These are phyloP conservation scores for Rhyacophila evoluta DNA, from an alignment of 2,888 invertebrate species.

Conservation along the genomic window DNA sequence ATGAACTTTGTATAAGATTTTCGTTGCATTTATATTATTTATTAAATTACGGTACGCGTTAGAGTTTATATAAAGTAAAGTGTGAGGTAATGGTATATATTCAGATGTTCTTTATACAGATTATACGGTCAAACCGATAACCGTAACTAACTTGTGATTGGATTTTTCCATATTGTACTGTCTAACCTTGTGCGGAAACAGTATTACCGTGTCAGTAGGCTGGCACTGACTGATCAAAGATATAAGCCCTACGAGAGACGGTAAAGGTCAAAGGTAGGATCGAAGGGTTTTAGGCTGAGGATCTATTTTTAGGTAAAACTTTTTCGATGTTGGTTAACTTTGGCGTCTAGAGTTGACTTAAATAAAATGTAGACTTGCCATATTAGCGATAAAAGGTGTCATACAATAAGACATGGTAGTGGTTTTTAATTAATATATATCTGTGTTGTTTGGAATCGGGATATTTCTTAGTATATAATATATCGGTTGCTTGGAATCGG, in stretches of 20 bases:
- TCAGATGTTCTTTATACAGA: no score
- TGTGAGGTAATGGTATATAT: no score
- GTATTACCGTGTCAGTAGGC: neutral
- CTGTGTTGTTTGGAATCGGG: no score
- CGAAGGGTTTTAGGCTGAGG: neutral
- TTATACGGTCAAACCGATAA: no score
- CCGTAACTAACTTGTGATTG: no score
- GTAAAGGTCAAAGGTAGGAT: constrained; percentile 2
- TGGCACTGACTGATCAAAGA: neutral
- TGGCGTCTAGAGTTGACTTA: neutral
- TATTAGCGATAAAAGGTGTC: neutral
- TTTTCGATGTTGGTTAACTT: neutral
- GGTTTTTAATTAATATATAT: no score
- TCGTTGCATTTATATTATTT: no score
- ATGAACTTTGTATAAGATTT: no score
- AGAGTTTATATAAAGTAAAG: no score
- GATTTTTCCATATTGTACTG: neutral
- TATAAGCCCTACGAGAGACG: neutral
- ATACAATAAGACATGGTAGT: neutral
- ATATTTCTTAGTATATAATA: no score
- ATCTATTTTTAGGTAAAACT: neutral
- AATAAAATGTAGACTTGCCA: neutral
- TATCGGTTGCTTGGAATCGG: no score
- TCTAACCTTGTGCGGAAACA: neutral
- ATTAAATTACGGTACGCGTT: no score